These are phyloP conservation scores for Apodemia duryi DNA, from an alignment of 2,888 invertebrate genomes.

Conservation along the genomic window DNA sequence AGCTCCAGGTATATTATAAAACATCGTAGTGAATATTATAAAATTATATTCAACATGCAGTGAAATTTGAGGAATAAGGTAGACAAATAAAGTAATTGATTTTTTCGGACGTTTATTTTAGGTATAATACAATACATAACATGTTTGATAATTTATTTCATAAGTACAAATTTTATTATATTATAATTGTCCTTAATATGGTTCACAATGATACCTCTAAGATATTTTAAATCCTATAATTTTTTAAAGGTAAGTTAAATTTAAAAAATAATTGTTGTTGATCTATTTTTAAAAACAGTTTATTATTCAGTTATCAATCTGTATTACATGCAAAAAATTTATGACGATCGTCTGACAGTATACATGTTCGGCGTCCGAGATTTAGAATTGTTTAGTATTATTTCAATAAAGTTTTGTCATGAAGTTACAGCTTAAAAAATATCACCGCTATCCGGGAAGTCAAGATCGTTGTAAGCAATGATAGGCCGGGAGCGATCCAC, in stretches of 20 bases:
- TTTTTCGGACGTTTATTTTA: constrained; percentile 11
- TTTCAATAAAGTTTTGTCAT: constrained; percentile 20
- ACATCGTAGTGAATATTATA: too few species aligned
- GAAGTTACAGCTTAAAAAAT: constrained; percentile 78
- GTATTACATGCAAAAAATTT: constrained; percentile 8
- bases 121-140: not conserved
- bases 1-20: too few species aligned
- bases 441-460: constrained; percentile 90
- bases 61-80: not conserved
- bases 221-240: not conserved
- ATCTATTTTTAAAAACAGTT: not conserved
- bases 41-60: not conserved
- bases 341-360: constrained; percentile 11
- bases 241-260: not conserved
- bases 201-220: constrained; percentile 14
- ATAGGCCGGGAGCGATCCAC: constrained; percentile 87
- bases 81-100: constrained; percentile 1
- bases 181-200: constrained; percentile 21
- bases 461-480: constrained; percentile 94
- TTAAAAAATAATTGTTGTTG: not conserved
- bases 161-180: constrained; percentile 19
- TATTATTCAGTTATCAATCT: not conserved
- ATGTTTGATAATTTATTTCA: not conserved
- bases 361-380: constrained; percentile 20
- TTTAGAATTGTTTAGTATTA: not conserved